Base-by-base conservation (phyloP, 2,113 vertebrate species). In the Alouatta palliata region DNA sequence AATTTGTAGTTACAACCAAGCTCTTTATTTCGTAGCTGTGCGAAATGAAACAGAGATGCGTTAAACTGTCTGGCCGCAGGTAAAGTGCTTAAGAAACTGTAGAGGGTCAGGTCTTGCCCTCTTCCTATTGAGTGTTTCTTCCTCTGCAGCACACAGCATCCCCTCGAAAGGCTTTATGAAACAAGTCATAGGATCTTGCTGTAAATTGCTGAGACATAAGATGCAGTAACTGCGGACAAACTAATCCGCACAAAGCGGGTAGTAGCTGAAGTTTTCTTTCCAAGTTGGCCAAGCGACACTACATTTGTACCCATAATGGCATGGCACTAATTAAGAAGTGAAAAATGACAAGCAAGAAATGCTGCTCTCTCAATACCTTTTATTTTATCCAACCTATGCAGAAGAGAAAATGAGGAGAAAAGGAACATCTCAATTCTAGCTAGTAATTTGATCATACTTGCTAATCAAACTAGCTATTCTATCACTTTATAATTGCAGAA, bases 331-430 rank as follows among this genome's bases (percentile, higher is more conserved):
- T 61, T 68, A 79, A 93, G 58, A 94, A 70, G 17, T 87, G 19
- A 80, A 87, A 68, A 66, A 40, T 68, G 47, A 32, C 0, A 68
- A 5, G 11, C 3, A 81, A 79, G 21, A 20, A 23, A 20, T 0
- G 8, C 43, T 4, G 40, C 1, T 2, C 2, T 73, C 61, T 54
- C 32, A 77, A 80, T 81, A 61, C 7, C 12, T 94, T 93, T 77
- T 80, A 32, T 87, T 87, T 73, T 81, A 70, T 12, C 71, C 5
- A 49, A 68, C 5, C 12, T 45, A 45, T 16, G 21, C 1, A 32
- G n/a, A 91, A 93, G 21, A 93, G 27, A 75, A 94, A 77, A 40
- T 45, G 13, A 86, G 16, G 49, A 81, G 25, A 66, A 79, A 80
- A 45, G 30, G 30, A 58, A 86, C 89, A 91, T 4, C 45, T 10